Percentiles rank a stretch among this genome's conserved stretches.
Evolutionary conservation across 1,140 invertebrate species (phyloP).

Genomic region (Calycopis cecrops): DNA sequence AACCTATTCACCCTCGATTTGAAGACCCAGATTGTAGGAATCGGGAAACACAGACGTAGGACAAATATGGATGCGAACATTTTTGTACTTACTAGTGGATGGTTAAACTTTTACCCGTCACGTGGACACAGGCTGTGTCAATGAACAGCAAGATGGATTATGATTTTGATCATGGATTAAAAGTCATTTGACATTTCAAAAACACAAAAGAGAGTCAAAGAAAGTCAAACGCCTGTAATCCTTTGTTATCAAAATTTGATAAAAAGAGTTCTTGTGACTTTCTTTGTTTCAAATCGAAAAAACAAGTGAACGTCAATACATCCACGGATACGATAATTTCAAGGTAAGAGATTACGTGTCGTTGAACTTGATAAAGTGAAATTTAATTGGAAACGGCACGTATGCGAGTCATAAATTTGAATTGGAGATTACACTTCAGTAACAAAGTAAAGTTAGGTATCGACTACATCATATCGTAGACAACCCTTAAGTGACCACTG

Average conservation of each 20-base stretch:
- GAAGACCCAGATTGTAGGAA: too few relatives aligned
- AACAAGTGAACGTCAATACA: constrained; percentile 20
- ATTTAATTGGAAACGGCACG: constrained; percentile 27
- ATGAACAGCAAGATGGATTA: too few relatives aligned
- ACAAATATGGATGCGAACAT: too few relatives aligned
- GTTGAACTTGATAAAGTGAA: constrained; percentile 63
- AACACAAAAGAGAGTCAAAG: background rate
- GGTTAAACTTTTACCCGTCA: too few relatives aligned
- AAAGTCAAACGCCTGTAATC: background rate
- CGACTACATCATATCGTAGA: too few relatives aligned
- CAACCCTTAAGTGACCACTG: too few relatives aligned
- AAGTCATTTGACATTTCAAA: too few relatives aligned
- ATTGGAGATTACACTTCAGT: background rate
- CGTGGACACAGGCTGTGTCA: too few relatives aligned
- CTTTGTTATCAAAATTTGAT: background rate
- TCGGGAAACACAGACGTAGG: too few relatives aligned
- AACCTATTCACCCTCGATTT: too few relatives aligned
- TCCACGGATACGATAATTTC: constrained; percentile 46
- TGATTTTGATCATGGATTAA: too few relatives aligned
- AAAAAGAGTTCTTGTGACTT: background rate
- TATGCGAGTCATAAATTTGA: background rate
- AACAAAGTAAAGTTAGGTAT: background rate
- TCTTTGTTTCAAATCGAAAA: constrained; percentile 17
- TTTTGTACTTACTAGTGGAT: too few relatives aligned
- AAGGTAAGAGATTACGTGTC: constrained; percentile 67